These are phyloP conservation scores for Sebastes kiyomatsui DNA, from an alignment of 2,797 vertebrate genomes.

Conservation along the genomic window DNA sequence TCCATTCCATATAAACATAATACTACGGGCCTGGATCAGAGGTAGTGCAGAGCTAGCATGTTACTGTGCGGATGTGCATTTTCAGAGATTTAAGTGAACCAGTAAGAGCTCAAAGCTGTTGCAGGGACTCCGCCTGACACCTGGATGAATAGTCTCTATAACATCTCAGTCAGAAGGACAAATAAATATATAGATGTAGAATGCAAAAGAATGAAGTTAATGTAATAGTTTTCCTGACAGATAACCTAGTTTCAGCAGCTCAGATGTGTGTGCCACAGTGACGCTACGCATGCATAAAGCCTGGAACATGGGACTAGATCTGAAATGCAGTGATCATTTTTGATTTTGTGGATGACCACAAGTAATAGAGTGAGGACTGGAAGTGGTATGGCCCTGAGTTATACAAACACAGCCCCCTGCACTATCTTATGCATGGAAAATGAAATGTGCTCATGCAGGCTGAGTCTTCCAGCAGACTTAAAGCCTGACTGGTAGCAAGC, in stretches of 20 bases:
- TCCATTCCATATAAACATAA: neutral
- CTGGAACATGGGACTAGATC: neutral
- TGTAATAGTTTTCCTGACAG: neutral
- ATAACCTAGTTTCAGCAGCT: neutral
- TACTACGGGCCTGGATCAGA: neutral
- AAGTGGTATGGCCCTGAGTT: neutral
- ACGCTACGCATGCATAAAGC: neutral
- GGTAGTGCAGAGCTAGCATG: neutral
- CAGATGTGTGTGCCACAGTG: neutral
- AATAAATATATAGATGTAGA: neutral
- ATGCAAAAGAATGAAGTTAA: neutral
- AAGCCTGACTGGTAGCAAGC: constrained; percentile 25
- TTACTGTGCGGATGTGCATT: neutral
- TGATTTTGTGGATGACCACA: constrained; percentile 32
- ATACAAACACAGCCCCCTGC: constrained; percentile 27
- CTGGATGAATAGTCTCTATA: neutral
- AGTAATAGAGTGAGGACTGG: constrained; percentile 35
- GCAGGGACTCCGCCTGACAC: neutral
- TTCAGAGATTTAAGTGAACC: neutral
- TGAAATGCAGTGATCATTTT: constrained; percentile 22
- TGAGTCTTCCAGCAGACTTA: constrained; percentile 43
- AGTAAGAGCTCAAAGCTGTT: neutral
- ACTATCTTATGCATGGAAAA: constrained; percentile 66
- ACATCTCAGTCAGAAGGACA: neutral
- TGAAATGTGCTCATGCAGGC: constrained; percentile 54